These are phyloP conservation scores for Phycodurus eques DNA, from an alignment of 2,113 vertebrate genomes.

Conservation along the genomic window DNA sequence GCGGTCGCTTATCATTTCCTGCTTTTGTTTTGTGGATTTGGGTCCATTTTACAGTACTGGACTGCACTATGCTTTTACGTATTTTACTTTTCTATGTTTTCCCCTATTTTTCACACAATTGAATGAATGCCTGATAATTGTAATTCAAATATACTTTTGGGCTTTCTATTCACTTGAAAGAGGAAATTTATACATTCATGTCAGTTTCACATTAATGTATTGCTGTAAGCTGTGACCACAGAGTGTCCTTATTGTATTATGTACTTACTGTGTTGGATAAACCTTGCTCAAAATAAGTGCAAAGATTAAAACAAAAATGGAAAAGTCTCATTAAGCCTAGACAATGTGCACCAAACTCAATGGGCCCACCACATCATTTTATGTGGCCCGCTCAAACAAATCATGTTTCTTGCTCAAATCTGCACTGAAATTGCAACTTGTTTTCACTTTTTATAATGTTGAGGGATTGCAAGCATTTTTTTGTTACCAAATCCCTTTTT, in stretches of 20 bases:
- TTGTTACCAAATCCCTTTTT: too few species aligned
- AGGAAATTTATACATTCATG: neutral
- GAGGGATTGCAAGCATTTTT: too few species aligned
- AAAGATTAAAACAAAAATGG: neutral
- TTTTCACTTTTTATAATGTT: too few species aligned
- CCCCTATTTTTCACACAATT: neutral
- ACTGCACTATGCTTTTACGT: neutral
- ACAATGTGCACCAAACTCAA: too few species aligned
- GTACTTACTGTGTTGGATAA: neutral
- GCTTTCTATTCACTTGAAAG: neutral
- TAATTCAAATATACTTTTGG: neutral
- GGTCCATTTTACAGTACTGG: neutral
- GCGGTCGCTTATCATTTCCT: conserved; percentile 9
- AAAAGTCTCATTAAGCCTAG: too few species aligned
- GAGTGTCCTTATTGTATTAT: neutral
- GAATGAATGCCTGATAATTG: neutral
- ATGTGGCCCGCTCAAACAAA: too few species aligned
- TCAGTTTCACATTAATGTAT: neutral
- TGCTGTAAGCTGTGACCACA: neutral
- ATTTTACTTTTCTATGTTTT: too few species aligned
- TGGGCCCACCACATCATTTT: too few species aligned
- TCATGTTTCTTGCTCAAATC: too few species aligned
- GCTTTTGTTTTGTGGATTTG: neutral
- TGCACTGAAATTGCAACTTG: too few species aligned
- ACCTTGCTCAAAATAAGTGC: neutral